phyloP scores from a whole-genome alignment of 2,113 vertebrate genomes.

The Sarotherodon lohbergeri region DNA sequence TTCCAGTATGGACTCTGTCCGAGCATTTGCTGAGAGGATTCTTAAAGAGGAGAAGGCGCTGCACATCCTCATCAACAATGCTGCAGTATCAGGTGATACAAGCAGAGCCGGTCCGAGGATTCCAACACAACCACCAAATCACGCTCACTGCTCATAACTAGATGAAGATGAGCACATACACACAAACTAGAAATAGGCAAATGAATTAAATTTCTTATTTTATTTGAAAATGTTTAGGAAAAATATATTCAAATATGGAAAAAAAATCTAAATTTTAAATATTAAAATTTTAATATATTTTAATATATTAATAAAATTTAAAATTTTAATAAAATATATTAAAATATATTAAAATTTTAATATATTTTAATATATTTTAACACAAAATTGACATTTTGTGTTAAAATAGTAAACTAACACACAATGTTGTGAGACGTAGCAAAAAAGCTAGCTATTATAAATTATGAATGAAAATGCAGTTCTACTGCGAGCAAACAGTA shows the following conservation, averaged over 20 bases:
- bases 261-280: not conserved
- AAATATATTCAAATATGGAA: not conserved
- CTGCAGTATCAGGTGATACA: constrained; percentile 67
- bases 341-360: too few relatives aligned
- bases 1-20: constrained; percentile 77
- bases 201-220: not conserved
- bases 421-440: not conserved
- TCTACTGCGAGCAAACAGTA: not conserved
- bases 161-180: not conserved
- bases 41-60: constrained; percentile 72
- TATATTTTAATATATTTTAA: too few relatives aligned
- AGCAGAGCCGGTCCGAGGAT: not conserved
- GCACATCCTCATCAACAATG: constrained; percentile 86
- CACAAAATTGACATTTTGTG: not conserved
- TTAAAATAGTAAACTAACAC: not conserved
- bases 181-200: not conserved
- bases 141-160: not conserved
- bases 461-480: not conserved
- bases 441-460: not conserved
- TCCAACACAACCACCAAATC: not conserved
- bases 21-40: constrained; percentile 66
- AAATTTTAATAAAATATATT: too few relatives aligned
- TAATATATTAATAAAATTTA: too few relatives aligned
- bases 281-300: not conserved
- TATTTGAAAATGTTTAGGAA: not conserved